Percentiles rank a stretch among this genome's conserved stretches.
Conservation (phyloP, 2,113 vertebrate genomes). For the Platysternon megacephalum region DNA sequence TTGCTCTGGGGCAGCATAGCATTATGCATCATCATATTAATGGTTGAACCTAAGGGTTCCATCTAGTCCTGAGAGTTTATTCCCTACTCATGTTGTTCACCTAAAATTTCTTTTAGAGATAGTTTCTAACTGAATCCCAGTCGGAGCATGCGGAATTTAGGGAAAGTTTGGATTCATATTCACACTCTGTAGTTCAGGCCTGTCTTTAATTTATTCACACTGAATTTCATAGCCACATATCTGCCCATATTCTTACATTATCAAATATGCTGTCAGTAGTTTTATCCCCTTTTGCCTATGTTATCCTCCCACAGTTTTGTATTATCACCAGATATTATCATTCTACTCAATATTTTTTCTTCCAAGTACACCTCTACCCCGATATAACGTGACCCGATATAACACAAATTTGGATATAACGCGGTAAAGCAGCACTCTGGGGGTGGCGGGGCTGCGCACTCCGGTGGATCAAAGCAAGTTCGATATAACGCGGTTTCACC, state of each 20-base stretch:
- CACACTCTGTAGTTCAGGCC: background rate
- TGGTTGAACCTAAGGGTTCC: background rate
- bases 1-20: background rate
- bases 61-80: background rate
- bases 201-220: background rate
- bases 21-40: background rate
- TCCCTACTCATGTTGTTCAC: background rate
- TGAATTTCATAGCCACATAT: background rate
- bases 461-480: too few species aligned
- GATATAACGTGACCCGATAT: too few species aligned
- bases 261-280: background rate
- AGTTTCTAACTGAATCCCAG: background rate
- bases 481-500: too few species aligned
- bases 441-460: too few species aligned
- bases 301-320: background rate
- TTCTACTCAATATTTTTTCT: rapidly evolving
- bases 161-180: background rate
- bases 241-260: background rate
- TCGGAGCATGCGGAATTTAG: background rate
- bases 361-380: too few species aligned
- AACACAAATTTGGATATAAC: too few species aligned
- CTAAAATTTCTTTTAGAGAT: background rate
- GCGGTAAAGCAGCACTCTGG: too few species aligned
- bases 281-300: background rate
- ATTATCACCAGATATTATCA: background rate